Evolutionary conservation across 2,113 vertebrate genomes (phyloP).

Genomic region (Abramis brama): DNA sequence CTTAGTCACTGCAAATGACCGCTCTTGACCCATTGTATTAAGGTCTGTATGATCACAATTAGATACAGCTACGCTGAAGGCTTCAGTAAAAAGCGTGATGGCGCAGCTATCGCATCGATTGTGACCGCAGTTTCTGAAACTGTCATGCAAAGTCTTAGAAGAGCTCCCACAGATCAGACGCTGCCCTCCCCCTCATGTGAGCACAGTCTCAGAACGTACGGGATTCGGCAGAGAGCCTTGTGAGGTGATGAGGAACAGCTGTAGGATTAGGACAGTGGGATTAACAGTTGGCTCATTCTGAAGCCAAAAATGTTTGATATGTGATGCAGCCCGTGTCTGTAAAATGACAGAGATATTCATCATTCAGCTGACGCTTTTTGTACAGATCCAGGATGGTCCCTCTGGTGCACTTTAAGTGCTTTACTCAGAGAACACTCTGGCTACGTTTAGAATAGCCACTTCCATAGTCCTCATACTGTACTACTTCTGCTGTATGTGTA

Average conservation of each 20-base stretch:
- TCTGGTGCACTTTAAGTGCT: neutral
- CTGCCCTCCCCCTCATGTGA: conserved; percentile 8
- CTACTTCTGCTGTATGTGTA: neutral
- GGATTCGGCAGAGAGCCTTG: neutral
- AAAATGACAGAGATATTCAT: conserved; percentile 19
- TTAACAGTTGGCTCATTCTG: conserved; percentile 31
- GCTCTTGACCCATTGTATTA: neutral
- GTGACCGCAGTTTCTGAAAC: conserved; percentile 5
- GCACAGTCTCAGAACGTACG: neutral
- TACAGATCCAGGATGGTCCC: neutral
- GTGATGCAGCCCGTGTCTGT: conserved; percentile 3
- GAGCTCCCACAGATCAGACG: neutral
- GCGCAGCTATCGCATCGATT: neutral
- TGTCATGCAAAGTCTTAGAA: neutral
- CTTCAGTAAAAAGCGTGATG: conserved; percentile 2
- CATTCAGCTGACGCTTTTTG: conserved; percentile 15
- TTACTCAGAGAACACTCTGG: neutral
- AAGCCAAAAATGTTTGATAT: conserved; percentile 25
- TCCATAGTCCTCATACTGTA: neutral
- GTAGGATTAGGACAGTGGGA: conserved; percentile 24
- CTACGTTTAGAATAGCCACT: neutral
- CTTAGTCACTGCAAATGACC: neutral
- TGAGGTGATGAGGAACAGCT: conserved; percentile 45
- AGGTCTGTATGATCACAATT: neutral
- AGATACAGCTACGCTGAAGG: conserved; percentile 5